phyloP scores from a whole-genome alignment of 2,888 invertebrate species.

The Pseudococcus longispinus region DNA sequence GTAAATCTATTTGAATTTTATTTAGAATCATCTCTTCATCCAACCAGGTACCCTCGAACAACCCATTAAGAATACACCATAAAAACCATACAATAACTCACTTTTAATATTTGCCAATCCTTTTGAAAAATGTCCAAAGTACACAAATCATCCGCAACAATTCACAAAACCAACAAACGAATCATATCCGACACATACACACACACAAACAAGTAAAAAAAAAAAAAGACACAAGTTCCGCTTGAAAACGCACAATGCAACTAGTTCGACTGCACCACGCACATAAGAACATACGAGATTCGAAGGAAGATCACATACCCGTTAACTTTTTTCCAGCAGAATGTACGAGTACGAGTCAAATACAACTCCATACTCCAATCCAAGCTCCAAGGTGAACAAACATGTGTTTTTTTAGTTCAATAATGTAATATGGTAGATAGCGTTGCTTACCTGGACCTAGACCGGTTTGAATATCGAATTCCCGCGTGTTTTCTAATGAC shows the following conservation, averaged over 20 bases:
- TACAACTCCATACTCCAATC: not conserved
- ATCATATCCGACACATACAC: not conserved
- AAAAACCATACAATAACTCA: not conserved
- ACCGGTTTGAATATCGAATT: conserved; percentile 40
- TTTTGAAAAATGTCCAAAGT: not conserved
- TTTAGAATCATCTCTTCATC: too few species aligned
- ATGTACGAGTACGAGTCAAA: conserved; percentile 37
- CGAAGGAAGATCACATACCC: conserved; percentile 25
- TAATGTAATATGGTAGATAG: conserved; percentile 25
- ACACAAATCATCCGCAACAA: not conserved
- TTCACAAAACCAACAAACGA: not conserved
- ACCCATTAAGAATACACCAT: not conserved
- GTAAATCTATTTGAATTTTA: not conserved
- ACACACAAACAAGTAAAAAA: not conserved
- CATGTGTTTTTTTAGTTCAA: conserved; percentile 50
- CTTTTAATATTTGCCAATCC: conserved; percentile 7
- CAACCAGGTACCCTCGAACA: not conserved
- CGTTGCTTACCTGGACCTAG: conserved; percentile 47
- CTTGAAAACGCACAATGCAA: conserved; percentile 52
- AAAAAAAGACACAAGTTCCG: not conserved
- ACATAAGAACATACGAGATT: not conserved
- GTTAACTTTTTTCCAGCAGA: conserved; percentile 46
- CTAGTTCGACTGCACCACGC: conserved; percentile 31
- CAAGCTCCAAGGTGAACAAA: conserved; percentile 47
- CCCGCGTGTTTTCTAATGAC: conserved; percentile 40